Percentiles rank a stretch among this genome's conserved stretches.
phyloP scores from a whole-genome alignment of 2,113 vertebrate species.

The Pollimyrus isidori region DNA sequence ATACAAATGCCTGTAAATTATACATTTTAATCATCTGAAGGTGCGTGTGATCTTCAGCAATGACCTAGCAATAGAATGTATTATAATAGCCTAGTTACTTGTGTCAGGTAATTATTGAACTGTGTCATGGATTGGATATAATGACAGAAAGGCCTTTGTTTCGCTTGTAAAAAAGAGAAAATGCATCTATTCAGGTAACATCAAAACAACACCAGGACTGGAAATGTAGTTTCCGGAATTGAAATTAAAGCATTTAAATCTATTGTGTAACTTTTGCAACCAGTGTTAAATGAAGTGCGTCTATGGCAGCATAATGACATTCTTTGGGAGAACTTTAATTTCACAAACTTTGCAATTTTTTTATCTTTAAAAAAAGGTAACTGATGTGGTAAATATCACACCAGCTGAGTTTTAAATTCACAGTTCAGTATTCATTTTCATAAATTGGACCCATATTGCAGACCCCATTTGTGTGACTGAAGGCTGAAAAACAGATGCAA shows the following conservation, averaged over 20 bases:
- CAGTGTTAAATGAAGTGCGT: not conserved
- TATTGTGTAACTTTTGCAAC: not conserved
- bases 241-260: not conserved
- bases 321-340: not conserved
- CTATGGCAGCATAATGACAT: not conserved
- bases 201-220: not conserved
- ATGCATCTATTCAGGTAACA: not conserved
- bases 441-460: not conserved
- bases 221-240: not conserved
- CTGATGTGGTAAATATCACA: not conserved
- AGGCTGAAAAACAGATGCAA: not conserved
- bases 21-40: not conserved
- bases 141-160: not conserved
- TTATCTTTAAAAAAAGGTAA: not conserved
- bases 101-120: not conserved
- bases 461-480: not conserved
- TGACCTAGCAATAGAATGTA: not conserved
- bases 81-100: not conserved
- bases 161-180: not conserved
- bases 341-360: not conserved
- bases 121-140: not conserved
- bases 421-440: conserved; percentile 1
- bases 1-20: not conserved
- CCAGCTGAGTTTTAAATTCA: not conserved
- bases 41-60: not conserved